These are phyloP conservation scores for Escarpia spicata DNA, from an alignment of 2,888 invertebrate species.

Conservation along the genomic window DNA sequence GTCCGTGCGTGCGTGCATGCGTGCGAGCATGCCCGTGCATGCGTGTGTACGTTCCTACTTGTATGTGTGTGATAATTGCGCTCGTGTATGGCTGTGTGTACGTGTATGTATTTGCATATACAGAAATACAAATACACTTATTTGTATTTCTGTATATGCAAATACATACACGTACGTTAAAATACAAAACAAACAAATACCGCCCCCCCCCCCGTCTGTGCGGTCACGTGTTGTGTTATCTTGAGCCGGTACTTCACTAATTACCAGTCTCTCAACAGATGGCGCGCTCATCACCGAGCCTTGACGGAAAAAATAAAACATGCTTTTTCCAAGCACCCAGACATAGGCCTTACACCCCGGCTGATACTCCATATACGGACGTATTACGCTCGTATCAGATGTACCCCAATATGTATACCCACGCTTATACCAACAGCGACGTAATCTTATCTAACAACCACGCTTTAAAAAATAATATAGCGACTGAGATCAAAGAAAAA, in stretches of 20 bases:
- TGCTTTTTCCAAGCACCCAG: not conserved
- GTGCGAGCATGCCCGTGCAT: no score
- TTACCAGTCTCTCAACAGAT: not conserved
- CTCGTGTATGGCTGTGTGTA: no score
- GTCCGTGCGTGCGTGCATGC: no score
- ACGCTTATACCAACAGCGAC: not conserved
- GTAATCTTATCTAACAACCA: not conserved
- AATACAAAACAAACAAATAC: not conserved
- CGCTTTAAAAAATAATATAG: not conserved
- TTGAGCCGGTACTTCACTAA: not conserved
- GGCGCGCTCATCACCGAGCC: not conserved
- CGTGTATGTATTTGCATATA: no score
- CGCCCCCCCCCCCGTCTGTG: not conserved
- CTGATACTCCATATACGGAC: not conserved
- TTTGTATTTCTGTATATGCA: no score
- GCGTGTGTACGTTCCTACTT: no score
- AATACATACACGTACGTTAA: no score
- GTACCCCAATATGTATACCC: not conserved
- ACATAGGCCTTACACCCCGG: not conserved
- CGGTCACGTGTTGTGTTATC: not conserved
- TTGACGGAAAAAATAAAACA: not conserved
- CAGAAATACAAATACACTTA: no score
- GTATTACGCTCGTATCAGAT: not conserved
- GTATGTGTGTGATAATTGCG: no score
- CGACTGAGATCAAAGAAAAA: not conserved